Conservation (phyloP, 2,888 invertebrate genomes). For the Osmoderma eremita region DNA sequence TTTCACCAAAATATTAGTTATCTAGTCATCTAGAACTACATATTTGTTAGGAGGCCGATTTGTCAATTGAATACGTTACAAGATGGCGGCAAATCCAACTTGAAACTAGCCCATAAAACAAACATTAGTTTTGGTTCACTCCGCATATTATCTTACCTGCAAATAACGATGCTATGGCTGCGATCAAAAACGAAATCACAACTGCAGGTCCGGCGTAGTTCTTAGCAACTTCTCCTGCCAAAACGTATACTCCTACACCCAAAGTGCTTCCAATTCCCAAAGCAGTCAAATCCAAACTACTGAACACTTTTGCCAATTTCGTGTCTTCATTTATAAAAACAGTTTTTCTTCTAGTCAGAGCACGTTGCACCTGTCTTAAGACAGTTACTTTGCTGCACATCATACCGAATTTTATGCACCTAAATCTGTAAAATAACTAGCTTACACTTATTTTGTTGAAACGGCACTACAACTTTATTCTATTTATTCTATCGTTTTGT, state of each 20-base stretch:
- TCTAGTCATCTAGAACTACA: too few relatives aligned
- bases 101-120: too few relatives aligned
- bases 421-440: too few relatives aligned
- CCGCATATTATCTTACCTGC: constrained; percentile 72
- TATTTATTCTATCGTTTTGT: too few relatives aligned
- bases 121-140: background rate
- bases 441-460: too few relatives aligned
- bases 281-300: constrained; percentile 84
- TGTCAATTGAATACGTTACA: too few relatives aligned
- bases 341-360: constrained; percentile 63
- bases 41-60: too few relatives aligned
- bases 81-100: too few relatives aligned
- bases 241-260: constrained; percentile 90
- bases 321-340: constrained; percentile 61
- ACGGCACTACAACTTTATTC: too few relatives aligned
- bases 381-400: too few relatives aligned
- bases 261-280: constrained; percentile 85
- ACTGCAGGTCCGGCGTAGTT: constrained; percentile 87
- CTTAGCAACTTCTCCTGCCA: constrained; percentile 86
- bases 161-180: constrained; percentile 89
- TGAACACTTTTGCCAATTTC: constrained; percentile 77
- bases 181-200: constrained; percentile 86
- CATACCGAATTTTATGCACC: too few relatives aligned
- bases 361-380: constrained; percentile 52
- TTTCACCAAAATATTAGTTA: too few relatives aligned